Conservation (phyloP, 2,888 invertebrate genomes). For the Camponotus fellah region DNA sequence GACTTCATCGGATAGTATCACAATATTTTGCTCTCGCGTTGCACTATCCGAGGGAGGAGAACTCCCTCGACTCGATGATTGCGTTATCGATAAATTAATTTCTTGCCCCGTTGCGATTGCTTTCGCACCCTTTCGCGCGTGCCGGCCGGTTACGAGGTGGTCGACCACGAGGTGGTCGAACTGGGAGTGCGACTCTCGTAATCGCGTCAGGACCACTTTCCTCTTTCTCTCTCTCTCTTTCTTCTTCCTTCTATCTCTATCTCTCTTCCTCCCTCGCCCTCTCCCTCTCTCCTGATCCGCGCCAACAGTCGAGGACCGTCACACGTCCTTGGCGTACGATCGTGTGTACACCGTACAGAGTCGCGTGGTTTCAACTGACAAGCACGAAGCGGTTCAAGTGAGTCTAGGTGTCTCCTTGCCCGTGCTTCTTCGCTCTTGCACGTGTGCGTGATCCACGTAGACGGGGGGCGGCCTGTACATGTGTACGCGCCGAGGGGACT, state of each 20-base stretch:
- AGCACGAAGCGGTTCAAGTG: conserved; percentile 73
- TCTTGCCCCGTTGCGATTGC: conserved; percentile 16
- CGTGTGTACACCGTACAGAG: conserved; percentile 83
- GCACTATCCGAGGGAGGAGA: not conserved
- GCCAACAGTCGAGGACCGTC: conserved; percentile 63
- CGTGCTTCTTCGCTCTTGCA: conserved; percentile 63
- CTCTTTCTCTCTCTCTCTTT: conserved; percentile 5
- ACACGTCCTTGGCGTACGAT: conserved; percentile 81
- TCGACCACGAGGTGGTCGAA: conserved; percentile 45
- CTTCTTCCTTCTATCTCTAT: not conserved
- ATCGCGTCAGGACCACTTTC: conserved; percentile 43
- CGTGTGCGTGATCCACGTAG: conserved; percentile 61
- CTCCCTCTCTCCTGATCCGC: conserved; percentile 26
- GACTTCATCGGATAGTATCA: conserved; percentile 4
- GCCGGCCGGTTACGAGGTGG: conserved; percentile 38
- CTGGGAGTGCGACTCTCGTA: conserved; percentile 53
- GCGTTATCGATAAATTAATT: conserved; percentile 8
- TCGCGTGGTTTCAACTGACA: conserved; percentile 85
- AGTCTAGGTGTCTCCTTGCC: conserved; percentile 79
- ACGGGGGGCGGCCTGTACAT: conserved; percentile 16
- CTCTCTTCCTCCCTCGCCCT: not conserved
- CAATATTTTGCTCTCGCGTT: conserved; percentile 10
- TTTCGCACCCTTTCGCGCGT: conserved; percentile 47
- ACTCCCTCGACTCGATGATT: not conserved
- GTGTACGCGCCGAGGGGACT: conserved; percentile 66